These are phyloP conservation scores for Drosophila orena DNA, from an alignment of 1,140 invertebrate species.

Conservation along the genomic window DNA sequence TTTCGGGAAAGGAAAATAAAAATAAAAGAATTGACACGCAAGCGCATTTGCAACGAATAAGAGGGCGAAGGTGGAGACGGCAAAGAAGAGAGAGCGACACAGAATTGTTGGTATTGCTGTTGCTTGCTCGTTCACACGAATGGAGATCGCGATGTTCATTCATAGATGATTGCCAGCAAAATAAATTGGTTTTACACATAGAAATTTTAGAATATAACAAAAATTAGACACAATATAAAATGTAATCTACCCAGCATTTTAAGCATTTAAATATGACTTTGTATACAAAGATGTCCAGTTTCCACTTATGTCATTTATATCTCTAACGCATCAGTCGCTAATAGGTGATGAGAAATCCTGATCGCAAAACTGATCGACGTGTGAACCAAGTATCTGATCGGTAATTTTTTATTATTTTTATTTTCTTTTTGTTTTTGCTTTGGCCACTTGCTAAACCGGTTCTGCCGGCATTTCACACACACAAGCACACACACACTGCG, in stretches of 20 bases:
- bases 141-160: neutral
- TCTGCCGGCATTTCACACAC: conserved; percentile 72
- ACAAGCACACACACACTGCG: conserved; percentile 34
- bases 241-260: too few relatives aligned
- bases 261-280: too few relatives aligned
- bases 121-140: neutral
- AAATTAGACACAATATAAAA: too few relatives aligned
- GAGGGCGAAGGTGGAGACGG: conserved; percentile 8
- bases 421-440: conserved; percentile 49
- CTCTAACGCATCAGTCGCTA: neutral
- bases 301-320: too few relatives aligned
- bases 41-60: conserved; percentile 4
- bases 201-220: too few relatives aligned
- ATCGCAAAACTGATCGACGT: conserved; percentile 40
- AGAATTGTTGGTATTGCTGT: neutral
- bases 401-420: conserved; percentile 14
- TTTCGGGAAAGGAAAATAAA: conserved; percentile 39
- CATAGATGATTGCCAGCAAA: neutral
- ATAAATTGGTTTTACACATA: too few relatives aligned
- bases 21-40: conserved; percentile 29
- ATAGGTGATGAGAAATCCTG: conserved; percentile 32
- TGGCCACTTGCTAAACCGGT: conserved; percentile 78
- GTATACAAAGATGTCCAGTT: too few relatives aligned
- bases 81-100: conserved; percentile 5
- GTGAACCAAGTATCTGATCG: conserved; percentile 23